Evolutionary conservation across 1,140 invertebrate genomes (phyloP).

Genomic region (Camponotus vicinus): DNA sequence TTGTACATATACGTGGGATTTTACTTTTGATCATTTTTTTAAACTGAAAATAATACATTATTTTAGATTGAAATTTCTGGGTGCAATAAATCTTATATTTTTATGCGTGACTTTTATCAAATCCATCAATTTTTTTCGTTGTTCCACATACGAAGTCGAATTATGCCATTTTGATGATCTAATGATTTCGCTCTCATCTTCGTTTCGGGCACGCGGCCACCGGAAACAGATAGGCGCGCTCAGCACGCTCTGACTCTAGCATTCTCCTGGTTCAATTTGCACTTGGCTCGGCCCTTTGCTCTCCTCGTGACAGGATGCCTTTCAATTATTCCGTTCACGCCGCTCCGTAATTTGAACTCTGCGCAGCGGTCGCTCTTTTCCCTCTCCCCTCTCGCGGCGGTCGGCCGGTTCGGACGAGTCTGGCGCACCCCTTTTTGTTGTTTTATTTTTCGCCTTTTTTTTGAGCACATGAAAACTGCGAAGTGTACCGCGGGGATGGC

Average conservation of each 20-base stretch:
- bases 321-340: slow-evolving; percentile 77
- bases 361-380: slow-evolving; percentile 54
- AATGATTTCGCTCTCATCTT: slow-evolving; percentile 62
- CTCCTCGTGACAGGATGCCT: slow-evolving; percentile 72
- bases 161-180: slow-evolving; percentile 49
- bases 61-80: slow-evolving; percentile 3
- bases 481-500: slow-evolving; percentile 54
- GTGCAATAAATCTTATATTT: slow-evolving; percentile 35
- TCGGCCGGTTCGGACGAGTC: slow-evolving; percentile 40
- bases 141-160: slow-evolving; percentile 42
- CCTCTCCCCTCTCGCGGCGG: background rate
- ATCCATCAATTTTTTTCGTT: background rate
- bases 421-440: slow-evolving; percentile 38
- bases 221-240: slow-evolving; percentile 69
- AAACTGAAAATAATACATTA: slow-evolving; percentile 1
- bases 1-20: background rate
- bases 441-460: slow-evolving; percentile 54
- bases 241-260: slow-evolving; percentile 55
- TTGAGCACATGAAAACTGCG: slow-evolving; percentile 64
- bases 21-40: background rate
- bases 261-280: slow-evolving; percentile 75
- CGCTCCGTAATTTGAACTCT: slow-evolving; percentile 72
- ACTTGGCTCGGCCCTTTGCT: slow-evolving; percentile 74
- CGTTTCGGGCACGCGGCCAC: slow-evolving; percentile 36
- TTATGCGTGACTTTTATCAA: background rate